Percentiles rank a stretch among this genome's conserved stretches.
These are phyloP conservation scores for Brachionus rotundiformis DNA, from an alignment of 1,140 invertebrate species.

Conservation along the genomic window DNA sequence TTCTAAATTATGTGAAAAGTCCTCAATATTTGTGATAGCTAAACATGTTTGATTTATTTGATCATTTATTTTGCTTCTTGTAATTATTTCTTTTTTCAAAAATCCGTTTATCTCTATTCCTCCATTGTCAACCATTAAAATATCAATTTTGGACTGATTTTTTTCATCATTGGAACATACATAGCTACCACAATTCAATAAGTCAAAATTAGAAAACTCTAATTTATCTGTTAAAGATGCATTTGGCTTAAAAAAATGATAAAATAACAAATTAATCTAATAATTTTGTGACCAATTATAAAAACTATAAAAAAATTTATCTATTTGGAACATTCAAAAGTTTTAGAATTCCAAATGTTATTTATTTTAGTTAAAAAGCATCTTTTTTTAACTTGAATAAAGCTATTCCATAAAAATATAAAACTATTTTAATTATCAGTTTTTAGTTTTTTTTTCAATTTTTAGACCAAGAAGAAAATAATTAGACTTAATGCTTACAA, in stretches of 20 bases:
- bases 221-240: neutral
- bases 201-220: neutral
- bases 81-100: neutral
- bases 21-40: neutral
- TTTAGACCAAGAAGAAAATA: no score
- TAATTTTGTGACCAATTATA: no score
- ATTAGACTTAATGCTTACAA: no score
- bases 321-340: no score
- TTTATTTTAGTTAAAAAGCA: no score
- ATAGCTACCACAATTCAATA: neutral
- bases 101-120: neutral
- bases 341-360: no score
- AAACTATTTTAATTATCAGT: no score
- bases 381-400: no score
- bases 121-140: neutral
- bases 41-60: neutral
- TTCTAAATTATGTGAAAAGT: neutral
- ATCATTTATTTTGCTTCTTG: neutral
- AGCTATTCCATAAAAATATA: no score
- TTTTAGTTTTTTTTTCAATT: no score
- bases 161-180: neutral
- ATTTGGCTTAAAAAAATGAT: neutral
- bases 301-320: no score
- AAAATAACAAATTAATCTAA: neutral
- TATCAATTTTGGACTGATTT: neutral